Base-by-base conservation (phyloP, 2,888 invertebrate species). In the Conistra vaccinii region DNA sequence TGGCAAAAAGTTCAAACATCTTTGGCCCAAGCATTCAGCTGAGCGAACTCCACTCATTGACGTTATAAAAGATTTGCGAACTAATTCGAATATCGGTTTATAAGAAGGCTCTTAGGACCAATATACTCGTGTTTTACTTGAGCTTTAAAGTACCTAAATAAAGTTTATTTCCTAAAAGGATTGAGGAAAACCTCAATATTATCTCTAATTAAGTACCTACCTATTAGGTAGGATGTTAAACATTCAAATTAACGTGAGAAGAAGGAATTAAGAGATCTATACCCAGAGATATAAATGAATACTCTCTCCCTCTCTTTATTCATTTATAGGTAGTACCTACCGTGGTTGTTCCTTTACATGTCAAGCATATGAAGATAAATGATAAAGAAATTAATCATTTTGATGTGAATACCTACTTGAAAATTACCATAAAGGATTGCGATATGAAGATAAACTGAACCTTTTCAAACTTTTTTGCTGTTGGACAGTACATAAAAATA, bases 401-500 rank as follows among this genome's bases (percentile, higher is more conserved):
- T 39, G 53, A 32, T 58, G 45, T 39, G 32, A 77, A 69, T 66
- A 74, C 45, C 53, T 77, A 66, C 51, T 62, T 32, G 9, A 78
- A 67, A 78, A 78, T 71, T 67, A 63, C n/a, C 62, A 51, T 82
- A 57, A 1, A 42, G 78, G 55, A 70, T 83, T 67, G 78, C 35
- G 29, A 77, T 82, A 35, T 26, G 23, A 45, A 67, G 77, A 78
- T 81, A 76, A 58, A 58, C 55, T 17, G 35, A 63, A 62, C 55
- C 77, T 78, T 71, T 80, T 63, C 78, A 78, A 55, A 26, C 39
- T 51, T 76, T 80, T 80, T 80, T 82, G 55, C 26, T 69, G 48
- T 35, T 60, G 48, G n/a, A 62, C 66, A 55, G 26, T 35, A 58
- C 53, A 58, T 58, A 63, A 83, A 76, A 70, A 67, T 70, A 61